Base-by-base conservation (phyloP, 2,797 vertebrate species). In the Phoxinus dragarum region DNA sequence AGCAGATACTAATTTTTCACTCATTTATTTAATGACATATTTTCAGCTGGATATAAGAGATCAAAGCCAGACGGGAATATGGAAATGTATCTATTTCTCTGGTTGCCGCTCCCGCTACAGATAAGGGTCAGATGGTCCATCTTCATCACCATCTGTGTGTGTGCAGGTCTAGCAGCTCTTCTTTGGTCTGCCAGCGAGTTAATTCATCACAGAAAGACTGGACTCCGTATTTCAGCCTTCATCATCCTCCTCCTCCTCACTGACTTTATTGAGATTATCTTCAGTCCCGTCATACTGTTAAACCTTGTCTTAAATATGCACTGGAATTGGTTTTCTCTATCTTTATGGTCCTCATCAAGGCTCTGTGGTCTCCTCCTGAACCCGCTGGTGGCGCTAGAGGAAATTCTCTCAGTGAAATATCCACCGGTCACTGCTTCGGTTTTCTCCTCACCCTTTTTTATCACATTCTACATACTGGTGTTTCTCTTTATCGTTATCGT, bases 251-350 rank as follows among this genome's bases (percentile, higher is more conserved):
- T 68, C 67, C 36, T 68, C 67, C 19, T 84, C 82, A 84, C 16
- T 19, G 82, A 84, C 23, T 11, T 56, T 9, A 16, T 42, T 14
- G 74, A 78, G 21, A 16, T 77, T 23, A 5, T 68, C 2, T 4
- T 56, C 7, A 38, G 9, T 49, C 27, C 59, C 23, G n/a, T 52
- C 10, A 36, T 52, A 5, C 6, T 83, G 16, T 0, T 31, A 5
- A 19, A 34, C 17, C 1, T 47, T 1, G 1, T 4, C 47, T 47
- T 16, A 47, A 1, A 19, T 27, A 1, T 1, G 2, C 14, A 36
- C 4, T 9, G 31, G 16, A 17, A 3, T 19, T 0, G 14, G 1
- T 11, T 64, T 27, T 31, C 5, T 2, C 5, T 5, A 4, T 5
- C 0, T 27, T 27, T 64, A 27, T 64, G 59, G 11, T 64, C 3